A percentile compares a stretch with the other conserved stretches of the same genome.
Conservation (phyloP, 2,797 vertebrate species). For the Siniperca undulata region DNA sequence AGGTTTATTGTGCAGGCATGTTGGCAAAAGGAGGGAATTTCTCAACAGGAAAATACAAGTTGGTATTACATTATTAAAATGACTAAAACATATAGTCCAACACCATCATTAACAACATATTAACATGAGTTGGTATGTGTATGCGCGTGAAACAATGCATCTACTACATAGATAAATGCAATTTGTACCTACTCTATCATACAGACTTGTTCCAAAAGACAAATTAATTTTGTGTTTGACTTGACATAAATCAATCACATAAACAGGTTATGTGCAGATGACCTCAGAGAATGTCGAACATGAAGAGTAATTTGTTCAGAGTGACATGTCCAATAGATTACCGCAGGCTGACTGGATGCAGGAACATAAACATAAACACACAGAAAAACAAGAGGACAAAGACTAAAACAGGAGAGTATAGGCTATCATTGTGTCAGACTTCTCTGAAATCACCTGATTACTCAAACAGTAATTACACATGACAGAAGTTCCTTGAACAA, state of each 20-base stretch:
- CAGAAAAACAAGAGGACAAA: conserved; percentile 43
- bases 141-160: background rate
- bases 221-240: conserved; percentile 31
- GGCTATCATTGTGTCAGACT: conserved; percentile 55
- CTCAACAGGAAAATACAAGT: background rate
- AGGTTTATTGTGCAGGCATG: background rate
- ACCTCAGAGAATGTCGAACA: conserved; percentile 52
- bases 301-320: conserved; percentile 69
- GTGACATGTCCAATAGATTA: conserved; percentile 69
- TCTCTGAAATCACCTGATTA: conserved; percentile 43
- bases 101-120: background rate
- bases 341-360: conserved; percentile 33
- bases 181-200: background rate
- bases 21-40: background rate
- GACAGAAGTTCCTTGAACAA: conserved; percentile 26
- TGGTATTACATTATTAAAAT: background rate
- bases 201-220: conserved; percentile 27
- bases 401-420: conserved; percentile 28
- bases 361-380: conserved; percentile 35
- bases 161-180: background rate
- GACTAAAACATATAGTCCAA: background rate
- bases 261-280: conserved; percentile 41
- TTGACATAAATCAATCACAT: background rate
- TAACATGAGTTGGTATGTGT: background rate
- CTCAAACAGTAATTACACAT: conserved; percentile 65